phyloP scores from a whole-genome alignment of 2,888 invertebrate species.

The Atethmia centrago region DNA sequence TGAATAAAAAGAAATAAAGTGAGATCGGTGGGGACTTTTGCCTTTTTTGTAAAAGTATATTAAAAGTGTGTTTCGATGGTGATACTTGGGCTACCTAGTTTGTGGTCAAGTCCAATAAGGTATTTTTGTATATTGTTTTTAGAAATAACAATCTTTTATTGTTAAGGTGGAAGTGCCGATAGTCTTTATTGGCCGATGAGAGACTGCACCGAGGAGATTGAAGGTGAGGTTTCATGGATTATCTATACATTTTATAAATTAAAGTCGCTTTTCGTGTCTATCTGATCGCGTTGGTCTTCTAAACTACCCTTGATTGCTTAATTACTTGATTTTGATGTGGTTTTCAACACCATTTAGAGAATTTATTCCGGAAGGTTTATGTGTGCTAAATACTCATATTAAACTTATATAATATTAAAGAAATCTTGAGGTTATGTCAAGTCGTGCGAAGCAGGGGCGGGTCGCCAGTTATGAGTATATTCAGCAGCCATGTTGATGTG shows the following conservation, averaged over 20 bases:
- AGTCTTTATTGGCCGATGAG: not conserved
- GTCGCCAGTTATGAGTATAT: too few species aligned
- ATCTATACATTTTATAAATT: not conserved
- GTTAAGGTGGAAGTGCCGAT: not conserved
- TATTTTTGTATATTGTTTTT: not conserved
- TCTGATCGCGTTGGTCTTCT: too few species aligned
- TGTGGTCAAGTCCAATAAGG: not conserved
- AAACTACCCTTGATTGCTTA: too few species aligned
- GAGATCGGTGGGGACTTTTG: not conserved
- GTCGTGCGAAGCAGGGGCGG: too few species aligned
- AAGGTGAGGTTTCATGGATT: not conserved
- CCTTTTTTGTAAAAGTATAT: not conserved
- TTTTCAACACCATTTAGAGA: not conserved
- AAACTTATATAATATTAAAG: too few species aligned
- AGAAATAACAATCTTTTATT: not conserved
- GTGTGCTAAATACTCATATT: not conserved
- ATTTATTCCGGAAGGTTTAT: not conserved
- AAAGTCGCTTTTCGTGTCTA: too few species aligned
- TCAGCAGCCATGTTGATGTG: too few species aligned
- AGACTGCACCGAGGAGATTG: not conserved
- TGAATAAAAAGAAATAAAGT: not conserved
- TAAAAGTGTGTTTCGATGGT: not conserved
- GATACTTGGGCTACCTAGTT: not conserved
- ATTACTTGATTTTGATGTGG: not conserved
- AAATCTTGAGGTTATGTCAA: too few species aligned